A percentile compares a stretch with the other conserved stretches of the same genome.
Conservation (phyloP, 2,113 vertebrate species). For the Alosa alosa region DNA sequence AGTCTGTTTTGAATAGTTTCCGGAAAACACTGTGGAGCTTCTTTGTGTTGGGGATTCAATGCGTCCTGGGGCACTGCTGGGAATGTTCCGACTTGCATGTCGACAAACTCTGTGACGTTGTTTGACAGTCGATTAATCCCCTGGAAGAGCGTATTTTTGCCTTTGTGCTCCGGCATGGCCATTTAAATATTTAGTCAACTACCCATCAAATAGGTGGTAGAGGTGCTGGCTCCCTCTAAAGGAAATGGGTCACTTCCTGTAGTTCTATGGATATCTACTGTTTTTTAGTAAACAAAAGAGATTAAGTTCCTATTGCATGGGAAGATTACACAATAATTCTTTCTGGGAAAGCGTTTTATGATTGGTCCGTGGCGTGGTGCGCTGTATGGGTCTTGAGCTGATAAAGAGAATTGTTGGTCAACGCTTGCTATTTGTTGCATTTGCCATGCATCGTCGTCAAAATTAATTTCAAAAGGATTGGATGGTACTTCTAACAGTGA, state of each 20-base stretch:
- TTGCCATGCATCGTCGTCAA: neutral
- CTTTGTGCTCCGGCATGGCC: neutral
- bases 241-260: constrained; percentile 28
- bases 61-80: neutral
- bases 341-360: constrained; percentile 17
- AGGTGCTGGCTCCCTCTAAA: neutral
- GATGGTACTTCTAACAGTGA: neutral
- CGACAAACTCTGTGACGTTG: neutral
- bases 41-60: neutral
- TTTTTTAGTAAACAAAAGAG: constrained; percentile 30
- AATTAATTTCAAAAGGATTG: neutral
- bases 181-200: neutral
- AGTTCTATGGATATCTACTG: constrained; percentile 21
- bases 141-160: neutral
- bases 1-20: constrained; percentile 20
- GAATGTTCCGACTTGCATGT: constrained; percentile 34
- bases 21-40: constrained; percentile 28
- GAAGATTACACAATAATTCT: constrained; percentile 36
- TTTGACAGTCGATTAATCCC: neutral
- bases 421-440: neutral
- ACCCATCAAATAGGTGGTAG: neutral
- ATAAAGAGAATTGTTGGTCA: neutral
- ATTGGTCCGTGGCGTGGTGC: neutral
- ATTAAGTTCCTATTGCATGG: constrained; percentile 25
- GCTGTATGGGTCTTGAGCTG: neutral